These are phyloP conservation scores for Acronicta leporina DNA, from an alignment of 2,888 invertebrate genomes.

Conservation along the genomic window DNA sequence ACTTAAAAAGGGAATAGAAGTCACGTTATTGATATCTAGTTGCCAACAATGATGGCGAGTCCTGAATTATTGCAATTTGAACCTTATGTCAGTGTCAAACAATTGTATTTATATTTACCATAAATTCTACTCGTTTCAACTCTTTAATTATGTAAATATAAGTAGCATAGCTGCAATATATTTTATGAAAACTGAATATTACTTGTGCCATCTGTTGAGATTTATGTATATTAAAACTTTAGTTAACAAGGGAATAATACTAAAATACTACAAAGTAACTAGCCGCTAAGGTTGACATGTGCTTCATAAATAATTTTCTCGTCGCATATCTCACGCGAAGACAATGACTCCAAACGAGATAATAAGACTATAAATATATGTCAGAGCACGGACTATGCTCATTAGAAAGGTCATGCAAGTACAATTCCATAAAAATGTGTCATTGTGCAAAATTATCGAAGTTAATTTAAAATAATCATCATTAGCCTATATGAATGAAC, in stretches of 20 bases:
- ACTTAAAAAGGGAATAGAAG: no score
- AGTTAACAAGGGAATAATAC: slow-evolving; percentile 1
- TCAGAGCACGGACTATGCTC: neutral
- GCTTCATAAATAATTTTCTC: neutral
- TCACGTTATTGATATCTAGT: no score
- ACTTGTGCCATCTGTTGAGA: slow-evolving; percentile 12
- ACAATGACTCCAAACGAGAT: neutral
- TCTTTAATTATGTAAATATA: neutral
- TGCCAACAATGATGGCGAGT: no score
- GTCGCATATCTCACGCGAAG: neutral
- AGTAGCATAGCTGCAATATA: neutral
- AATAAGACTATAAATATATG: neutral
- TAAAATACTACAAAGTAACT: neutral
- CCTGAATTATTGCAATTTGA: neutral
- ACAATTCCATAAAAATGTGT: no score
- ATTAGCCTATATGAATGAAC: no score
- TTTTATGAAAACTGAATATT: neutral
- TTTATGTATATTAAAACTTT: slow-evolving; percentile 2
- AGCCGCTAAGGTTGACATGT: neutral
- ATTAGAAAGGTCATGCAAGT: no score
- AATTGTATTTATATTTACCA: neutral
- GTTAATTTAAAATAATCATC: no score
- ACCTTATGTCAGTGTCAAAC: neutral
- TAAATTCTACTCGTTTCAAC: neutral
- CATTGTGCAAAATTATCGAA: no score